Percentiles rank a stretch among this genome's conserved stretches.
phyloP scores from a whole-genome alignment of 1,140 invertebrate species.

The Brachionus angularis region DNA sequence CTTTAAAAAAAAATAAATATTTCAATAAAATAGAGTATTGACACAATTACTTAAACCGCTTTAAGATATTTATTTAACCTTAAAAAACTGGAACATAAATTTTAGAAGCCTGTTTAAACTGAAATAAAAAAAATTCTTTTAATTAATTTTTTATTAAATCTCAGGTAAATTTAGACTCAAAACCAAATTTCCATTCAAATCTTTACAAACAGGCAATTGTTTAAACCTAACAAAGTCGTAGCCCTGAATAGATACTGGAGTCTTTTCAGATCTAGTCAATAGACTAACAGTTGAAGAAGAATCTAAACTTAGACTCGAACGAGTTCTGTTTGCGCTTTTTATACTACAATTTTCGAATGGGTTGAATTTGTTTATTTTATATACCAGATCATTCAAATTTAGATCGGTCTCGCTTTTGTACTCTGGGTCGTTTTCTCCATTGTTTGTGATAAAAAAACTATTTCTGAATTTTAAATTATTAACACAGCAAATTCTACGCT shows the following conservation, averaged over 20 bases:
- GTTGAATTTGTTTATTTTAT: conserved; percentile 25
- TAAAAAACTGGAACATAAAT: not conserved
- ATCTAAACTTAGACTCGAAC: not conserved
- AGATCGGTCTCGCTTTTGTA: no score
- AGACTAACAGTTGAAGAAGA: not conserved
- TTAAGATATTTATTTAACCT: no score
- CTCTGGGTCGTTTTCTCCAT: not conserved
- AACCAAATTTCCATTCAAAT: conserved; percentile 27
- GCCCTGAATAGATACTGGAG: not conserved
- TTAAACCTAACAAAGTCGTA: conserved; percentile 28
- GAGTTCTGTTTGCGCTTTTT: no score
- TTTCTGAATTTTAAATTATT: conserved; percentile 15
- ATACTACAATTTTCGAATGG: conserved; percentile 4
- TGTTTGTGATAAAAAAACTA: conserved; percentile 30
- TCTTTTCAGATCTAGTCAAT: not conserved
- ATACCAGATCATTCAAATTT: not conserved
- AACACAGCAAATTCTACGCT: conserved; percentile 1
- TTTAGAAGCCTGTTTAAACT: not conserved
- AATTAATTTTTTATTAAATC: not conserved
- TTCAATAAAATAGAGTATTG: no score
- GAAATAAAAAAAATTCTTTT: not conserved
- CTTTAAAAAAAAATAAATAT: no score
- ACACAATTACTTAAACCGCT: no score
- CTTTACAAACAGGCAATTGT: conserved; percentile 23
- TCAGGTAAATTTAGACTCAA: conserved; percentile 30